Evolutionary conservation across 2,113 vertebrate genomes (phyloP).

Genomic region (Cercocebus atys): DNA sequence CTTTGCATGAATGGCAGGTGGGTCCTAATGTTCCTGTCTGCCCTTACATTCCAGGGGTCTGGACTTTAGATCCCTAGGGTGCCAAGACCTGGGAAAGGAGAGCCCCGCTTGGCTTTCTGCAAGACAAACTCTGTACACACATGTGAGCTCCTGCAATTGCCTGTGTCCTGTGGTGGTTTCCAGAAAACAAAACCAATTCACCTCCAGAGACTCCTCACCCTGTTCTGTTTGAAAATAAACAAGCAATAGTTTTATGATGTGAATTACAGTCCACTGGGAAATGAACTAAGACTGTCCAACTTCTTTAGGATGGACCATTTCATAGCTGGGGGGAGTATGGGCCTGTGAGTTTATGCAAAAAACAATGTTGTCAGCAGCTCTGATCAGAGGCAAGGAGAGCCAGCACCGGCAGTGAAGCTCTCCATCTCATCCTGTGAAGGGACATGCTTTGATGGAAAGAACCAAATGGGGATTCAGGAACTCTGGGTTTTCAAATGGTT

Average conservation of each 20-base stretch:
- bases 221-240: slow-evolving; percentile 80
- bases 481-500: slow-evolving; percentile 10
- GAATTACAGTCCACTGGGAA: slow-evolving; percentile 84
- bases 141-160: slow-evolving; percentile 32
- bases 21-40: background rate
- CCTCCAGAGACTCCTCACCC: slow-evolving; percentile 75
- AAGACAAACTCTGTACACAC: slow-evolving; percentile 53
- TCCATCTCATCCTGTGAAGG: background rate
- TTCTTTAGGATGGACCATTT: slow-evolving; percentile 76
- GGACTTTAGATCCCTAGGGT: slow-evolving; percentile 41
- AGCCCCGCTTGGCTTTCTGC: slow-evolving; percentile 48
- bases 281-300: slow-evolving; percentile 83
- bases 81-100: slow-evolving; percentile 17
- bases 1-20: background rate
- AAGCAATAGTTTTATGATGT: slow-evolving; percentile 84
- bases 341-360: slow-evolving; percentile 2
- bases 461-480: background rate
- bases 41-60: slow-evolving; percentile 39
- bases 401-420: background rate
- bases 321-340: slow-evolving; percentile 53
- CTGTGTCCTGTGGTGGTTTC: slow-evolving; percentile 68
- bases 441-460: background rate
- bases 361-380: background rate
- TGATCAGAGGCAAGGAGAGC: background rate
- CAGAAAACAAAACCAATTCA: slow-evolving; percentile 77